These are phyloP conservation scores for Rhinogobio ventralis DNA, from an alignment of 2,797 vertebrate species.

Conservation along the genomic window DNA sequence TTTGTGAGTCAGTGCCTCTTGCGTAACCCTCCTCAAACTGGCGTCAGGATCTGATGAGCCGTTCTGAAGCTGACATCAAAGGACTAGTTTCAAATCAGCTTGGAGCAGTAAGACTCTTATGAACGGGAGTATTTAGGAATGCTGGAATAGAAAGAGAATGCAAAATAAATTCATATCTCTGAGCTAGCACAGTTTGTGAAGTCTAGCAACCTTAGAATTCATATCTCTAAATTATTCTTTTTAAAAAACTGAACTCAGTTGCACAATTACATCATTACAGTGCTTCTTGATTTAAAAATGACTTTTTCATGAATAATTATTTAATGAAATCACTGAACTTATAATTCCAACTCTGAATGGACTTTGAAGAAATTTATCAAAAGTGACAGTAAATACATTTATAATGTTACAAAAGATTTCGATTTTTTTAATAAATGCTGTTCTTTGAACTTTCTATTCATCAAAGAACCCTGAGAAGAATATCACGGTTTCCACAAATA, in stretches of 20 bases:
- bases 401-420: no score
- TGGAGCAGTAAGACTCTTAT: slow-evolving; percentile 1
- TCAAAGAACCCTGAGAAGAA: no score
- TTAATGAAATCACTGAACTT: neutral
- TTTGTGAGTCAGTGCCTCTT: slow-evolving; percentile 41
- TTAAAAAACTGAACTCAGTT: neutral
- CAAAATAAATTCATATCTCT: neutral
- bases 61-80: slow-evolving; percentile 39
- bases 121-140: neutral
- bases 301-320: neutral
- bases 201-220: neutral
- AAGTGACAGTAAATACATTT: no score
- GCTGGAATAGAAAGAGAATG: slow-evolving; percentile 20
- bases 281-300: neutral
- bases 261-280: neutral
- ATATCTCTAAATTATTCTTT: neutral
- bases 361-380: neutral
- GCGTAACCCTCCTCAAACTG: slow-evolving; percentile 32
- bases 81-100: slow-evolving; percentile 17
- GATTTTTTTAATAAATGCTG: no score
- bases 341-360: neutral
- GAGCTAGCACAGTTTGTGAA: neutral
- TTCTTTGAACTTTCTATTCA: no score
- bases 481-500: no score
- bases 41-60: slow-evolving; percentile 33